Base-by-base conservation (phyloP, 2,888 invertebrate genomes). In the Gymnosoma rotundatum region DNA sequence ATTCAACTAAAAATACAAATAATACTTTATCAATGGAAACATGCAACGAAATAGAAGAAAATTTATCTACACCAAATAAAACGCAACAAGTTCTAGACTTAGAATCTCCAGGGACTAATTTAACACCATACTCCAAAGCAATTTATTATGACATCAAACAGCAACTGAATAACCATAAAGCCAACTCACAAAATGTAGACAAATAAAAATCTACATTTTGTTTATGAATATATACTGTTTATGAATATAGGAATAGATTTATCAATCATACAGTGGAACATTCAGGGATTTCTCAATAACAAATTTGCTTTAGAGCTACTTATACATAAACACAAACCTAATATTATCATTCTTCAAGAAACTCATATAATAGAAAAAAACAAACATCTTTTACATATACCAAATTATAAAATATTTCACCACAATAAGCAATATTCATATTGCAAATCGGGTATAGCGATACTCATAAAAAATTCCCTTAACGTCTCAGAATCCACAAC, bases 301-400 rank as follows among this genome's bases (percentile, higher is more conserved):
- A 75, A 75, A 42, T 75, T 64, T 45, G 64, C 64, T 16, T 48
- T 75, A 38, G 75, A 56, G 25, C 2, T 20, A 50, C 36, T 74
- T 52, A 36, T 74, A 48, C 21, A 58, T 18, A 74, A 74, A 74
- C 38, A 74, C n/a, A 74, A 74, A 36, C 74, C 74, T 1, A 63
- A 61, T 36, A 63, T 74, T 36, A 63, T 74, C 3, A 63, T 70
- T 20, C 16, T 54, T 21, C 54, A 69, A 25, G 54, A 69, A 69
- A 54, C 67, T 10, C 67, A 54, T 21, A 69, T 70, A 7, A 48
- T 70, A 48, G 16, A 48, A 45, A 70, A 38, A 48, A 58, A 48
- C 18, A 38, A 8, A 58, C 16, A 70, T 18, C 21, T 58, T 6
- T 18, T 58, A 8, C 38, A 38, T 14, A 8, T 67, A 10, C 48